Percentiles rank a stretch among this genome's conserved stretches.
Evolutionary conservation across 2,113 vertebrate species (phyloP).

Genomic region (Coptodon bakossiorum): DNA sequence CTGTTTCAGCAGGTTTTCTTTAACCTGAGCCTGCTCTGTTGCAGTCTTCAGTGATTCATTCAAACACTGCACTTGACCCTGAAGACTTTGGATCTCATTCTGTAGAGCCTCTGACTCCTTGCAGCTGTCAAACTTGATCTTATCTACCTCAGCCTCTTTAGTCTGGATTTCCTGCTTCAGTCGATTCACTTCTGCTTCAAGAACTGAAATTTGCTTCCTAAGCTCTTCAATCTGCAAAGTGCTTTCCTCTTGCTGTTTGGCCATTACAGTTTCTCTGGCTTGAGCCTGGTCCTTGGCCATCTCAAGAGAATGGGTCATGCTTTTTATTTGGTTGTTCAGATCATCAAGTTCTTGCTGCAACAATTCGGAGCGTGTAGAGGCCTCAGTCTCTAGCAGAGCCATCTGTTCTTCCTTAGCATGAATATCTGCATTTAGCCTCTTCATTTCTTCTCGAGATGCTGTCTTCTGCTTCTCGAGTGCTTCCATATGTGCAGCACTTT

Average conservation of each 20-base stretch:
- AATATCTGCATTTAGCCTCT: constrained; percentile 13
- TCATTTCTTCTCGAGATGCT: constrained; percentile 24
- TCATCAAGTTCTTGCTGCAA: neutral
- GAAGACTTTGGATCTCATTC: constrained; percentile 24
- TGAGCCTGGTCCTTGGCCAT: neutral
- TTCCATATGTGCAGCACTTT: neutral
- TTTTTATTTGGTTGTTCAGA: constrained; percentile 49
- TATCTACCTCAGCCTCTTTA: neutral
- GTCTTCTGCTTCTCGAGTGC: neutral
- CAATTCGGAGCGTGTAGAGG: neutral
- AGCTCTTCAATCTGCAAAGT: neutral
- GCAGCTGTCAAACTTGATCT: neutral
- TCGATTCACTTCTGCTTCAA: neutral
- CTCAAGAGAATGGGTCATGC: neutral
- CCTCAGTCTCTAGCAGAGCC: neutral
- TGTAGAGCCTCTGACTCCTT: constrained; percentile 9
- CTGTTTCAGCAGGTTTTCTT: constrained; percentile 17
- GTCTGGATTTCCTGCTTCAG: neutral
- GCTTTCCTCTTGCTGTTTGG: neutral
- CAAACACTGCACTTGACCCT: neutral
- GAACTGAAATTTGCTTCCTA: neutral
- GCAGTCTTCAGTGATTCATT: constrained; percentile 2
- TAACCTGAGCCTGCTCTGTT: constrained; percentile 29
- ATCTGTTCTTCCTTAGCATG: constrained; percentile 16
- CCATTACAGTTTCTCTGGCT: neutral